Evolutionary conservation across 2,797 vertebrate species (phyloP).

Genomic region (Sciurus vulgaris): DNA sequence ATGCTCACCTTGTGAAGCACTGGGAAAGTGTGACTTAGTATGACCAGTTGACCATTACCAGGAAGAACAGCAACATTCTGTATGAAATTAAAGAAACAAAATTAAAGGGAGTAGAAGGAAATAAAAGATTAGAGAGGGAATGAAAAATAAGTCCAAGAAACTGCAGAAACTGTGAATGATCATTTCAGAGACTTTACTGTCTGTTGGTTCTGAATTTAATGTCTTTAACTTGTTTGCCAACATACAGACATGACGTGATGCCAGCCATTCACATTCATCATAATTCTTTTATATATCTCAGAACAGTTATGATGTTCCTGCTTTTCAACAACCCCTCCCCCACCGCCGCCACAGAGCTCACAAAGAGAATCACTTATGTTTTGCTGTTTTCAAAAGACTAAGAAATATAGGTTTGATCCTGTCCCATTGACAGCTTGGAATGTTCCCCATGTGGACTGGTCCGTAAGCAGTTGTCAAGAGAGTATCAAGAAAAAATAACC

Average conservation of each 20-base stretch:
- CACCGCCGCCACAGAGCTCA: neutral
- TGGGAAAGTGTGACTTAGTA: neutral
- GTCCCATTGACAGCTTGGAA: neutral
- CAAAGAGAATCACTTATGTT: conserved; percentile 5
- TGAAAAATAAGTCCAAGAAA: conserved; percentile 8
- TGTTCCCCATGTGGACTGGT: neutral
- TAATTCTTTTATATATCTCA: neutral
- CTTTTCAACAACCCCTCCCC: neutral
- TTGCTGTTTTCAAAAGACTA: neutral
- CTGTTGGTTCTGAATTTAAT: conserved; percentile 16
- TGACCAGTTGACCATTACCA: neutral
- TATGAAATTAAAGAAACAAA: conserved; percentile 26
- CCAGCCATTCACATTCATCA: conserved; percentile 53
- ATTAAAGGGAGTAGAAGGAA: neutral
- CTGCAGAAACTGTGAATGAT: neutral
- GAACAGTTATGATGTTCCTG: neutral
- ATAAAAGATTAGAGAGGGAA: neutral
- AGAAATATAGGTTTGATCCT: neutral
- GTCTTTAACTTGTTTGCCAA: neutral
- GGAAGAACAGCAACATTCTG: neutral
- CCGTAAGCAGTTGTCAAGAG: neutral
- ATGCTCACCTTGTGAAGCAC: neutral
- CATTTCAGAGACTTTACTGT: neutral
- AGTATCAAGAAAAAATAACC: neutral
- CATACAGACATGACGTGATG: conserved; percentile 28